Evolutionary conservation across 1,140 invertebrate genomes (phyloP).

Genomic region (Ylistrum balloti): DNA sequence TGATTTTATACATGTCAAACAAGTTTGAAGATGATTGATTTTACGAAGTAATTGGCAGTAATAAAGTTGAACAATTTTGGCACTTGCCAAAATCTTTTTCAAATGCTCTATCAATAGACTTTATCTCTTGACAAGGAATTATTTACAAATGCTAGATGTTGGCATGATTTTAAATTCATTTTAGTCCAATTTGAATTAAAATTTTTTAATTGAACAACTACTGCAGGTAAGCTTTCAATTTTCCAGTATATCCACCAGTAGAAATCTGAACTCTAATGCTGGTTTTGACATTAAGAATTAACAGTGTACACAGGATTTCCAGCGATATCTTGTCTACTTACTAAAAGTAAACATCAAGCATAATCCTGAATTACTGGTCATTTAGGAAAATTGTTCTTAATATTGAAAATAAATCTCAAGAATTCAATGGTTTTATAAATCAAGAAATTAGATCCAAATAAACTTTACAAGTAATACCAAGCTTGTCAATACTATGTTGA

Average conservation of each 20-base stretch:
- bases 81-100: background rate
- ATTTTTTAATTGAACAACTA: background rate
- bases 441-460: background rate
- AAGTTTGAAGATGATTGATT: background rate
- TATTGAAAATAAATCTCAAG: constrained; percentile 17
- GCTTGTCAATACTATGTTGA: background rate
- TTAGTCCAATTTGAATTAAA: background rate
- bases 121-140: no score
- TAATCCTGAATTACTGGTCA: background rate
- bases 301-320: background rate
- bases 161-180: constrained; percentile 26
- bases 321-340: background rate
- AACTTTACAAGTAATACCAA: background rate
- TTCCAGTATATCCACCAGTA: background rate
- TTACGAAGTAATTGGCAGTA: background rate
- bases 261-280: background rate
- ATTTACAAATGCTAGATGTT: background rate
- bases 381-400: no score
- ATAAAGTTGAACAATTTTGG: background rate
- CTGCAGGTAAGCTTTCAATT: background rate
- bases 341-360: background rate
- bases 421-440: background rate
- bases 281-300: background rate
- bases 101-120: background rate
- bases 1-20: background rate